Percentiles rank a stretch among this genome's conserved stretches.
phyloP scores from a whole-genome alignment of 2,888 invertebrate species.

The Bimastos eiseni region DNA sequence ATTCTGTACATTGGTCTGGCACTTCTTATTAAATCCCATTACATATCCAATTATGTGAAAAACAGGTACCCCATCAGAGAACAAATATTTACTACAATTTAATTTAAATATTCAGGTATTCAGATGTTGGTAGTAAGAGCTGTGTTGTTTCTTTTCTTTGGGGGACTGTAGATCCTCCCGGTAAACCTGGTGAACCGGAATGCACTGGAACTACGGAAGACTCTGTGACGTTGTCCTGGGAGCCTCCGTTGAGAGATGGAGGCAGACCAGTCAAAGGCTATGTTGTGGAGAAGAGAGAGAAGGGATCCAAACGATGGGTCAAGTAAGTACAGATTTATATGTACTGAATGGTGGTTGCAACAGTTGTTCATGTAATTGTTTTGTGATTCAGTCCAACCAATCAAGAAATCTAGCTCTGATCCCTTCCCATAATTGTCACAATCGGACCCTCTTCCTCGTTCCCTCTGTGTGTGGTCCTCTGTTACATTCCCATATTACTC shows the following conservation, averaged over 20 bases:
- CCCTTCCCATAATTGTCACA: not conserved
- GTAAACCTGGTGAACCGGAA: conserved; percentile 82
- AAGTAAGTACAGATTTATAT: conserved; percentile 62
- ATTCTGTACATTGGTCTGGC: no score
- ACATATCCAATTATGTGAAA: not conserved
- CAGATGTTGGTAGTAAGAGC: not conserved
- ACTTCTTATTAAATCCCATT: not conserved
- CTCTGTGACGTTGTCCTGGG: conserved; percentile 94
- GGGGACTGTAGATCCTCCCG: conserved; percentile 74
- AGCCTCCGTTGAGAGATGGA: conserved; percentile 91
- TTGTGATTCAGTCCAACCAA: not conserved
- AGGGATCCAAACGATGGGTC: conserved; percentile 91
- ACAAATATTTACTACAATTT: not conserved
- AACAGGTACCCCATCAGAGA: not conserved
- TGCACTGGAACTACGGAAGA: conserved; percentile 88
- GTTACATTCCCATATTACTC: no score
- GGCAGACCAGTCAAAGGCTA: conserved; percentile 96
- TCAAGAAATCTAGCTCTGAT: not conserved
- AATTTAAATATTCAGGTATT: not conserved
- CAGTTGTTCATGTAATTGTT: not conserved
- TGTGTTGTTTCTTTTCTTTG: not conserved
- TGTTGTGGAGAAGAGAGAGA: conserved; percentile 81
- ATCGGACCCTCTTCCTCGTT: no score
- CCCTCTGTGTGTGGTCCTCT: no score
- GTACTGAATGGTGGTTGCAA: not conserved